Base-by-base conservation (phyloP, 2,113 vertebrate species). In the Morone saxatilis region DNA sequence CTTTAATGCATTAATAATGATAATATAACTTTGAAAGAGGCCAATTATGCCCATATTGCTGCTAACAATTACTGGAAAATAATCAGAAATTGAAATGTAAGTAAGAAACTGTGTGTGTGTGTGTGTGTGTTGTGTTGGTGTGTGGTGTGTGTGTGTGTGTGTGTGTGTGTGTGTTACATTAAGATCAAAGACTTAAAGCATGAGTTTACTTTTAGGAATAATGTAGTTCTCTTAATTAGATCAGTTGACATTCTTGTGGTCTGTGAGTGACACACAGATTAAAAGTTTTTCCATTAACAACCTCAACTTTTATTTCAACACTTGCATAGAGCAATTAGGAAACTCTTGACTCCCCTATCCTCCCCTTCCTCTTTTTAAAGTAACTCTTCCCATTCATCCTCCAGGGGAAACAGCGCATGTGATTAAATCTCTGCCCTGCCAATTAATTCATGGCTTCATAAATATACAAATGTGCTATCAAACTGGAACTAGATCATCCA, bases 371-470 rank as follows among this genome's bases (percentile, higher is more conserved):
- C 87, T 85, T 90, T 90, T 90, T 88, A 88, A 90, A 90, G 88
- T 84, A 84, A 86, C 86, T 92, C 88, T 86, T 87, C 87, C 78
- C 83, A 69, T 91, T 91, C 83, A 47, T 89, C 77, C 92, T 93
- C 92, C 71, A 76, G 84, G 85, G 92, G 84, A 85, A 85, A 87
- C 51, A 31, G 83, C 9, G 88, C 86, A 88, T 93, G 91, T 95
- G 92, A 95, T 95, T 93, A 94, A 93, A 91, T 89, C 85, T 93
- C 91, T 90, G 76, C 85, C 83, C 89, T 89, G 87, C 87, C 92
- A 93, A 95, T 95, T 94, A 94, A 93, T 92, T 93, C 88, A 92
- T 89, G 83, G 86, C 86, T 92, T 93, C 91, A 94, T 93, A 93
- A 94, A 94, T 93, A 93, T 92, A 91, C 94, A 94, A 92, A 91